Conservation (phyloP, 2,888 invertebrate species). For the Epinotia demarniana region DNA sequence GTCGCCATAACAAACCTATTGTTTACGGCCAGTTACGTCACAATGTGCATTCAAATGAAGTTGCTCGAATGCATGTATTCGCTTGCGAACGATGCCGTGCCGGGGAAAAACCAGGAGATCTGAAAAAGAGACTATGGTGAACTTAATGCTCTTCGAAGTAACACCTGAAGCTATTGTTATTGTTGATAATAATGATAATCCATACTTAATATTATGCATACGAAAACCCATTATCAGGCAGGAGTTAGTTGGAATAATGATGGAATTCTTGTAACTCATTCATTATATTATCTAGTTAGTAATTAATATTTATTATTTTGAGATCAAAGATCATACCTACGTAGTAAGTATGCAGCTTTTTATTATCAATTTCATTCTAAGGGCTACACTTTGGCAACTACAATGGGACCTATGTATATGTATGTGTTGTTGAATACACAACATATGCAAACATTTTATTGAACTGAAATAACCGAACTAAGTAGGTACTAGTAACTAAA, state of each 20-base stretch:
- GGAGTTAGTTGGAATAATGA: background rate
- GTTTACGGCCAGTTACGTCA: conserved; percentile 63
- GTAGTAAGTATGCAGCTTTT: background rate
- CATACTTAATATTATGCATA: no score
- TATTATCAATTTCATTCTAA: background rate
- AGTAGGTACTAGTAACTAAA: no score
- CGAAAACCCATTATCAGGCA: background rate
- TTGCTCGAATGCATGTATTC: conserved; percentile 48
- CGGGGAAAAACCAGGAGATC: conserved; percentile 40
- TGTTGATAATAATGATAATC: background rate
- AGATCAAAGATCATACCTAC: background rate
- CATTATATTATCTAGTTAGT: background rate
- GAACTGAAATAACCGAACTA: no score
- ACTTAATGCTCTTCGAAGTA: background rate
- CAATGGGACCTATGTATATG: no score
- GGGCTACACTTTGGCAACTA: no score
- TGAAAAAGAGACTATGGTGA: conserved; percentile 23
- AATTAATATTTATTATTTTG: background rate
- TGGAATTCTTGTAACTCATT: conserved; percentile 14
- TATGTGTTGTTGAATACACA: no score
- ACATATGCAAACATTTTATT: no score
- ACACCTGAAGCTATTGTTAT: background rate
- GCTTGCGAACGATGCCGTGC: conserved; percentile 33
- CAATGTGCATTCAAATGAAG: conserved; percentile 60
- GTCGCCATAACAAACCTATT: conserved; percentile 77